phyloP scores from a whole-genome alignment of 2,888 invertebrate genomes.

The Desoria tigrina region DNA sequence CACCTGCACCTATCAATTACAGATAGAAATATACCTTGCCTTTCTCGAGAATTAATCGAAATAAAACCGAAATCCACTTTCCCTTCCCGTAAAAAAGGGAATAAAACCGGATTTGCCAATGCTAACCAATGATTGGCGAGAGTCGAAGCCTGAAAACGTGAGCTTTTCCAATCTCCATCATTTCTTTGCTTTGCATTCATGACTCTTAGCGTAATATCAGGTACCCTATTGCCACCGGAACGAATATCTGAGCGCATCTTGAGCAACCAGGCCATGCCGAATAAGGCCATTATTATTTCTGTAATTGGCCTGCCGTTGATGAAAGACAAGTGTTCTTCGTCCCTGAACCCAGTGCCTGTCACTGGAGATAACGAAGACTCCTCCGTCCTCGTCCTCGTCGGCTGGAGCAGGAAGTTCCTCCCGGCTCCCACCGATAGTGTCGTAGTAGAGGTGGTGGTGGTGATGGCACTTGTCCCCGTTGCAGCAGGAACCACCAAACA shows the following conservation, averaged over 20 bases:
- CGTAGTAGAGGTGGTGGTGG: slow-evolving; percentile 18
- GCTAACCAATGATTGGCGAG: too few species aligned
- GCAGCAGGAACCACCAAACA: slow-evolving; percentile 7
- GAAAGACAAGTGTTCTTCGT: slow-evolving; percentile 26
- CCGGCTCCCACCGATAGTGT: background rate
- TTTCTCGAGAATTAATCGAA: too few species aligned
- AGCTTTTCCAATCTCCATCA: too few species aligned
- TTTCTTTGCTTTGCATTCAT: too few species aligned
- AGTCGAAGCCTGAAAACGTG: too few species aligned
- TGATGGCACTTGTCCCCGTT: slow-evolving; percentile 2
- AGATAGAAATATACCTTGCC: too few species aligned
- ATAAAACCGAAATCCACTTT: too few species aligned
- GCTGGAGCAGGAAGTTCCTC: too few species aligned
- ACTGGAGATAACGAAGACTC: slow-evolving; percentile 5
- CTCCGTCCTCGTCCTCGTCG: background rate
- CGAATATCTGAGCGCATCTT: slow-evolving; percentile 78
- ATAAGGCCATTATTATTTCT: slow-evolving; percentile 69
- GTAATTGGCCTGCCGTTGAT: slow-evolving; percentile 17
- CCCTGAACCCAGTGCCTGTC: background rate
- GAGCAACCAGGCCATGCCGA: slow-evolving; percentile 82
- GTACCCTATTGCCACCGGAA: slow-evolving; percentile 51
- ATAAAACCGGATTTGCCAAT: too few species aligned
- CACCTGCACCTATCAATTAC: too few species aligned
- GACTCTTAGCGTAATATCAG: too few species aligned
- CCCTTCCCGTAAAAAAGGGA: too few species aligned